Conservation (phyloP, 2,113 vertebrate species). For the Octodon degus region DNA sequence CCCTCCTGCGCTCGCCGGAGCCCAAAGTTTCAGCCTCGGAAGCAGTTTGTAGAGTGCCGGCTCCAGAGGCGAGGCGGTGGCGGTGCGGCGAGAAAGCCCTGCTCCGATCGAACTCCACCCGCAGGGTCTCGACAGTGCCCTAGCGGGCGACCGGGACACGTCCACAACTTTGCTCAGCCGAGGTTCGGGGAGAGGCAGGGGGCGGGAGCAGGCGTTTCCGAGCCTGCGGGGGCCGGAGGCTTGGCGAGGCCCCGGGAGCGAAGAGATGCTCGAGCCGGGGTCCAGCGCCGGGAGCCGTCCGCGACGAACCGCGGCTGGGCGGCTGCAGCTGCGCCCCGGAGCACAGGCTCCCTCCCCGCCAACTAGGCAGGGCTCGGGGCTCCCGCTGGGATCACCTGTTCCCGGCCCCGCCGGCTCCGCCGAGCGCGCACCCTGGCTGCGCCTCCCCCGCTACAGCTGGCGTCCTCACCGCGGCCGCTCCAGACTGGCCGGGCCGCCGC, state of each 20-base stretch:
- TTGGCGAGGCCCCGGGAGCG: not conserved
- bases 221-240: not conserved
- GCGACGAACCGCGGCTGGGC: conserved; percentile 10
- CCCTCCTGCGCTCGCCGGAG: not conserved
- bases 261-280: not conserved
- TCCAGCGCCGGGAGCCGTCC: conserved; percentile 33
- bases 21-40: conserved; percentile 70
- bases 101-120: conserved; percentile 4
- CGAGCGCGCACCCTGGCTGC: conserved; percentile 30
- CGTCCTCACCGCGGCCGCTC: conserved; percentile 48
- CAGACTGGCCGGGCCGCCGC: conserved; percentile 34
- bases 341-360: conserved; percentile 47
- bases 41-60: conserved; percentile 54
- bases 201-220: conserved; percentile 7
- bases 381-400: conserved; percentile 79
- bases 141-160: conserved; percentile 50
- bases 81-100: not conserved
- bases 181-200: not conserved
- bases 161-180: conserved; percentile 77
- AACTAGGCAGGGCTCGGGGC: conserved; percentile 67
- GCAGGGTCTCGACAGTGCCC: conserved; percentile 3
- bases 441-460: conserved; percentile 74
- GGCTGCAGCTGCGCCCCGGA: conserved; percentile 64
- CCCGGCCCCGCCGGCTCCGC: conserved; percentile 46
- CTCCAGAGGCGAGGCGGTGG: not conserved